Evolutionary conservation across 2,113 vertebrate species (phyloP), one percentile per base, ranked within the genome.

Genomic region (Colius striatus): DNA sequence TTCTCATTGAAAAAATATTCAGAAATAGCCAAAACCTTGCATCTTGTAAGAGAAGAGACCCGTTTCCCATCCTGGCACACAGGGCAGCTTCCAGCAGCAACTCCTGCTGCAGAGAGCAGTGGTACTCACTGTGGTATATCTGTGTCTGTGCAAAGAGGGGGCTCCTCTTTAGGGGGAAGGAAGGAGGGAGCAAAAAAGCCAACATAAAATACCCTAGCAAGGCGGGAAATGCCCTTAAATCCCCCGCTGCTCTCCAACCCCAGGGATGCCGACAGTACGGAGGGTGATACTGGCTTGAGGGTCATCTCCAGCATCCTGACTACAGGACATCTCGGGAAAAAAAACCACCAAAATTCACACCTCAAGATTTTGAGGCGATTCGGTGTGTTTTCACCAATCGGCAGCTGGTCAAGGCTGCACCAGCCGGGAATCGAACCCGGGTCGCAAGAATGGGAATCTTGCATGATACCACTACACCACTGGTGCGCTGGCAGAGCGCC

Each of bases 381-480:
- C n/a, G n/a, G n/a, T n/a, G n/a, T n/a, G n/a, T n/a, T n/a, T n/a
- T n/a, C n/a, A n/a, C n/a, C n/a, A n/a, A n/a, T n/a, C n/a, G n/a
- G n/a, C n/a, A n/a, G n/a, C n/a, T n/a, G n/a, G n/a, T n/a, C n/a
- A n/a, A n/a, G n/a, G n/a, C 38, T 68, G 84, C 99, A 99, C 99
- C 99, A 98, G 98, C 98, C 98, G 97, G 98, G 98, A 98, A 98
- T 98, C 98, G 98, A 98, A 99, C 99, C 99, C 99, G 98, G 99
- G 99, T 99, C 98, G 98, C 99, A 99, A 99, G 99, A 99, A 99
- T 99, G 99, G 99, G 99, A 99, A 99, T 99, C 99, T 99, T 99
- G 99, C 99, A 99, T 99, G 99, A 99, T 99, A 99, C 99, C 99
- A 99, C 99, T 99, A 99, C 99, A 99, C 99, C 99, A 99, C 99